Base-by-base conservation (phyloP, 2,888 invertebrate genomes). In the Sarcophaga carnaria region DNA sequence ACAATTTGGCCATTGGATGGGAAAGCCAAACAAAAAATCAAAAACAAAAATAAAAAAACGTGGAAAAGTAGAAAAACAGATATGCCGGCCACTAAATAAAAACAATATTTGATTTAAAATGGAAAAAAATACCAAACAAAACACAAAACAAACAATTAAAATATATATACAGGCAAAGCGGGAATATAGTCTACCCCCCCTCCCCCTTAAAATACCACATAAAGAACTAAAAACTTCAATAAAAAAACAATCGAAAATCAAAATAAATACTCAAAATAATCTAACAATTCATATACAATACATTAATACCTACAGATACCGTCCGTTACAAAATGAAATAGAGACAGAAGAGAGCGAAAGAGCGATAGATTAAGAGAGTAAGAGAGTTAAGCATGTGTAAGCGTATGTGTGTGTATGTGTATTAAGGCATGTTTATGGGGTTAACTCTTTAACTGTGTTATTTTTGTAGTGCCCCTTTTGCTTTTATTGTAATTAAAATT, bases 71-170 rank as follows among this genome's bases (percentile, higher is more conserved):
- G 37, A 37, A 37, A 37, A 37, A 37, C 37, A 37, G 37, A 37
- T 37, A 37, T 79, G 20, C 63, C 37, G 63, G 74, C 69, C 84
- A 84, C 87, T 84, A 84, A 87, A 87, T 87, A 84, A 80, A 87
- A 84, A 76, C 78, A 84, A 87, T 87, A 84, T 87, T 87, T 83
- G 17, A 84, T 87, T 87, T 79, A 76, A 87, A 87, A 78, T 84
- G 87, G 84, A 79, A 71, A 71, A 69, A 79, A 87, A 87, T 84
- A 87, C 84, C 87, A 87, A 87, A 84, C 87, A 84, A 84, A 84
- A 72, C 70, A 84, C 83, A 87, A 87, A 84, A 78, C 81, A 87
- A 87, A 84, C 81, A 87, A 87, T 84, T 87, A 84, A 84, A 87
- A 69, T 59, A 20, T 20, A 20, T 54, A 37, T 27, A 49, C 64